Base-by-base conservation (phyloP, 2,797 vertebrate species). In the Hyperoplus lanceolatus region DNA sequence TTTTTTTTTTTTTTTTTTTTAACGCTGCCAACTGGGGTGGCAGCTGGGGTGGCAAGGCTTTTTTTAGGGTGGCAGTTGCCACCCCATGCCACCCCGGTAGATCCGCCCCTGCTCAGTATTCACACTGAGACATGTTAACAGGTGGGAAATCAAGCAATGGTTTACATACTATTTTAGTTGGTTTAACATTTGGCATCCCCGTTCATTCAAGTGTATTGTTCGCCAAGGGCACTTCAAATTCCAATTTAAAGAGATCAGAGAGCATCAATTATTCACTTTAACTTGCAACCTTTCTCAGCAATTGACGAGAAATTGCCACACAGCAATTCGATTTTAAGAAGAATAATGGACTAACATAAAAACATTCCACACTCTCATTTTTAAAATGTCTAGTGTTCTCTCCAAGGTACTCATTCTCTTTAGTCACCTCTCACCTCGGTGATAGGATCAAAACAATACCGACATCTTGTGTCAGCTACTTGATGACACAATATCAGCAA, bases 211-310 rank as follows among this genome's bases (percentile, higher is more conserved):
- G 36, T 49, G 14, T 50, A 11, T 46, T 74, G 11, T 62, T 59
- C 21, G 18, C 41, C 15, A 58, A 49, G 48, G 18, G 39, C 50
- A n/a, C 45, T 56, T 67, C 2, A 72, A 18, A 14, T 51, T 10
- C 5, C 45, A 61, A 0, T 67, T 70, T 67, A 51, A 41, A 36
- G 15, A 11, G 15, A 29, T 29, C 29, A 60, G 43, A 29, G 38
- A 36, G 46, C 1, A 64, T 65, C 43, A 76, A 42, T 67, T 58
- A 74, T 71, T 66, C 55, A 71, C 63, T 58, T 51, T 16, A 62
- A 59, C 53, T 12, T 53, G 14, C 41, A 46, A 13, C 56, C 60
- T 62, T 48, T 51, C 14, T 62, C 0, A 0, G 9, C 42, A n/a
- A 13, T 13, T 62, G 46, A 45, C 1, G 12, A 62, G 46, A 21